Conservation (phyloP, 1,140 invertebrate species). For the Psilanteris sp. region DNA sequence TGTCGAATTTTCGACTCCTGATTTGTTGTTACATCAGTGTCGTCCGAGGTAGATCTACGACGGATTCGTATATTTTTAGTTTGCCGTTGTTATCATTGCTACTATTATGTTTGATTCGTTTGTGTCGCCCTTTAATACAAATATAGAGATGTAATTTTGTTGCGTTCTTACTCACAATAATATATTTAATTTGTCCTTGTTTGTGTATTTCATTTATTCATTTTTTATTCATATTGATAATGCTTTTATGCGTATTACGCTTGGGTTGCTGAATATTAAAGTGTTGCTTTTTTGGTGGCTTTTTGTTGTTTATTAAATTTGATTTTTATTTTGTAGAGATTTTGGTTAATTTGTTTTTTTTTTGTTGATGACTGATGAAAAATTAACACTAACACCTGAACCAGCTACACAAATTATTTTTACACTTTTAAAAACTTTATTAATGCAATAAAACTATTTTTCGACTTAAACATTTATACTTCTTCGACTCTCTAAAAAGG, state of each 20-base stretch:
- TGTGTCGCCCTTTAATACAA: background rate
- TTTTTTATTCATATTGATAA: too few species aligned
- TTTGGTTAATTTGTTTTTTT: slow-evolving; percentile 12
- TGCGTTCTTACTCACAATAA: too few species aligned
- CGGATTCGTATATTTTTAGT: slow-evolving; percentile 46
- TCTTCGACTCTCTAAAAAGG: too few species aligned
- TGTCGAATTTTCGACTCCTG: slow-evolving; percentile 56
- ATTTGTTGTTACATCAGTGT: slow-evolving; percentile 51
- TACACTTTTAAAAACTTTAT: too few species aligned
- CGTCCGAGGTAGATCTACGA: slow-evolving; percentile 42
- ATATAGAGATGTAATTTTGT: too few species aligned
- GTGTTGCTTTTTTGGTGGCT: slow-evolving; percentile 1
- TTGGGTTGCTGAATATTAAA: too few species aligned
- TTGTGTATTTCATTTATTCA: too few species aligned
- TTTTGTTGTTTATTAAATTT: background rate
- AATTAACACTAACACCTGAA: slow-evolving; percentile 31
- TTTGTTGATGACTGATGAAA: background rate
- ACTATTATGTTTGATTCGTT: background rate
- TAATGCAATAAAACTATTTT: too few species aligned
- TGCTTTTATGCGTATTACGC: too few species aligned
- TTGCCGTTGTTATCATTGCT: slow-evolving; percentile 12
- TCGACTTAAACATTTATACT: too few species aligned
- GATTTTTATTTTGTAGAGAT: too few species aligned
- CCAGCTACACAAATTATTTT: slow-evolving; percentile 40
- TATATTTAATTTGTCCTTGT: too few species aligned